These are phyloP conservation scores for Metridium senile DNA, from an alignment of 92 coral and sea anemone genomes.

Conservation along the genomic window DNA sequence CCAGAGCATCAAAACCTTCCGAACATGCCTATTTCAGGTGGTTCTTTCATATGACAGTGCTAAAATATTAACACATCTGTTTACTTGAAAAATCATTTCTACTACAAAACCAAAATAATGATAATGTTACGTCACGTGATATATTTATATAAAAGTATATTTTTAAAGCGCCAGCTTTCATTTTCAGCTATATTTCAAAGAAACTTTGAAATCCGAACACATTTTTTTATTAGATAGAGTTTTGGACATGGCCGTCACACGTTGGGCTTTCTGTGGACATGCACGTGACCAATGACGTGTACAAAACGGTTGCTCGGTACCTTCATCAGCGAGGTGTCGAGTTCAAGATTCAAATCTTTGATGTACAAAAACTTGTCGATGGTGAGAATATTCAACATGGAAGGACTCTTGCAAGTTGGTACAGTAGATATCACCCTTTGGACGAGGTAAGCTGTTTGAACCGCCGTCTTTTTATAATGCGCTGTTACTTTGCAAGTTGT, in stretches of 20 bases:
- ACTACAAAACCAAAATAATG: too few relatives aligned
- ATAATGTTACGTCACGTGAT: too few relatives aligned
- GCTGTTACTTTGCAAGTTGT: too few relatives aligned
- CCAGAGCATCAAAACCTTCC: too few relatives aligned
- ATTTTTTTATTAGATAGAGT: slow-evolving; percentile 42
- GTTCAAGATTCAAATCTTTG: slow-evolving; percentile 64
- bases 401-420: slow-evolving; percentile 40
- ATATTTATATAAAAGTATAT: too few relatives aligned
- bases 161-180: too few relatives aligned
- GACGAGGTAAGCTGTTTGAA: slow-evolving; percentile 48
- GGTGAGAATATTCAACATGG: slow-evolving; percentile 31
- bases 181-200: too few relatives aligned
- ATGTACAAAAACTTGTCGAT: slow-evolving; percentile 65
- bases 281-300: slow-evolving; percentile 53
- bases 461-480: too few relatives aligned
- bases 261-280: slow-evolving; percentile 69
- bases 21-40: too few relatives aligned
- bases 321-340: slow-evolving; percentile 38
- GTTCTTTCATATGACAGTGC: too few relatives aligned
- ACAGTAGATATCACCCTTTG: slow-evolving; percentile 66
- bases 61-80: too few relatives aligned
- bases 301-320: slow-evolving; percentile 48
- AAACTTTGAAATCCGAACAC: not conserved
- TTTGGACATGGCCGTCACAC: slow-evolving; percentile 70
- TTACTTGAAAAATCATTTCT: too few relatives aligned